These are phyloP conservation scores for Lagodon rhomboides DNA, from an alignment of 2,797 vertebrate genomes.

Conservation along the genomic window DNA sequence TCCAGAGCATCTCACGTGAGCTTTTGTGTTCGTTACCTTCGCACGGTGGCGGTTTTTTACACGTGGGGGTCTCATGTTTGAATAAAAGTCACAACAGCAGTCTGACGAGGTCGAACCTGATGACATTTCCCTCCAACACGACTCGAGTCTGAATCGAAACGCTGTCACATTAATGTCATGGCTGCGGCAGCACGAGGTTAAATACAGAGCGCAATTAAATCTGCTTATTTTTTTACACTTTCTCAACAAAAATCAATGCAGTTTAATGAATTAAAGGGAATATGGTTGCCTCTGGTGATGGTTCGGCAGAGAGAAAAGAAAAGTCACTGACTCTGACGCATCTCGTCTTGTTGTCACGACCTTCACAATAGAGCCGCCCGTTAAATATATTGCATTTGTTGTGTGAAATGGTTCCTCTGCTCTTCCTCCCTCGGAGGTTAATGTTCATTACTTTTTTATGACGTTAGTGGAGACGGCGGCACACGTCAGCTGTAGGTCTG, in stretches of 20 bases:
- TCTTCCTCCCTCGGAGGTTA: neutral
- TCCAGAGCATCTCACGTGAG: neutral
- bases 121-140: slow-evolving; percentile 22
- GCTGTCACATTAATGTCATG: neutral
- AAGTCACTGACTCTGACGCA: neutral
- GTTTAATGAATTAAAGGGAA: neutral
- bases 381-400: neutral
- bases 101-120: neutral
- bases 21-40: slow-evolving; percentile 7
- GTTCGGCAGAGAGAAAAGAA: neutral
- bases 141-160: neutral
- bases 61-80: slow-evolving; percentile 7
- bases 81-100: slow-evolving; percentile 7
- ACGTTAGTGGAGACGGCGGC: neutral
- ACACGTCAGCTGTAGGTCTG: neutral
- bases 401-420: neutral
- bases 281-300: neutral
- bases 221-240: neutral
- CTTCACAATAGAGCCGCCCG: too few species aligned
- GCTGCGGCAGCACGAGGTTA: neutral
- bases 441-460: neutral
- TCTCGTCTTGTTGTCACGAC: neutral
- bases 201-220: neutral
- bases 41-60: neutral
- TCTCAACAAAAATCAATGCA: neutral